phyloP scores from a whole-genome alignment of 2,888 invertebrate genomes.

The Clitarchus hookeri region DNA sequence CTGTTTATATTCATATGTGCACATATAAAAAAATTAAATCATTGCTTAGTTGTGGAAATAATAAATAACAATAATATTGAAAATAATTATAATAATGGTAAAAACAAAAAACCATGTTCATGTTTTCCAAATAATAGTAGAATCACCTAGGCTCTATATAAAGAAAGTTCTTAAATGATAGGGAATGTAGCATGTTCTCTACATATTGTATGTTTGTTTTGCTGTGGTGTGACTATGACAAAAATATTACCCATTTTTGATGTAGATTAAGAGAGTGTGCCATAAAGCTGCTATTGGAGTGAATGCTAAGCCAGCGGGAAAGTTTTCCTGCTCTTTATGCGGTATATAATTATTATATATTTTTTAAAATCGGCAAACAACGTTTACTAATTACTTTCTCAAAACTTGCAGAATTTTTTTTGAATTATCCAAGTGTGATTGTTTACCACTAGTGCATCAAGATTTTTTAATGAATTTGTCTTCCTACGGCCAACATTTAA shows the following conservation, averaged over 20 bases:
- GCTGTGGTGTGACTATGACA: slow-evolving; percentile 52
- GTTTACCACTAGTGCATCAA: neutral
- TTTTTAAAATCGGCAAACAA: slow-evolving; percentile 27
- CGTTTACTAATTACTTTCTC: neutral
- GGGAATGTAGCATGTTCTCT: slow-evolving; percentile 34
- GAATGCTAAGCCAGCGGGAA: slow-evolving; percentile 28
- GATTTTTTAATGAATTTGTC: neutral
- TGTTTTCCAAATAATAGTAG: slow-evolving; percentile 52
- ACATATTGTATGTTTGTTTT: slow-evolving; percentile 54
- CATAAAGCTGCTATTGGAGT: slow-evolving; percentile 22
- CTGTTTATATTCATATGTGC: slow-evolving; percentile 38
- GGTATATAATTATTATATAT: slow-evolving; percentile 21
- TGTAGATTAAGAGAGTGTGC: slow-evolving; percentile 41
- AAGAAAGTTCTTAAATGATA: slow-evolving; percentile 36
- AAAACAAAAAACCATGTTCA: slow-evolving; percentile 53
- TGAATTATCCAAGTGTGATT: neutral
- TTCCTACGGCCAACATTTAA: neutral
- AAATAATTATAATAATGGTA: slow-evolving; percentile 47
- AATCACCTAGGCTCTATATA: slow-evolving; percentile 32
- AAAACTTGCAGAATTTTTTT: slow-evolving; percentile 4
- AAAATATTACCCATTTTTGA: slow-evolving; percentile 56
- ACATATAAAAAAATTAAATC: slow-evolving; percentile 48
- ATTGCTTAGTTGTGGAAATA: slow-evolving; percentile 54
- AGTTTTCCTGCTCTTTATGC: slow-evolving; percentile 21
- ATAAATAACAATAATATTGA: slow-evolving; percentile 51